Base-by-base conservation (phyloP, 2,113 vertebrate species). In the Morone chrysops region DNA sequence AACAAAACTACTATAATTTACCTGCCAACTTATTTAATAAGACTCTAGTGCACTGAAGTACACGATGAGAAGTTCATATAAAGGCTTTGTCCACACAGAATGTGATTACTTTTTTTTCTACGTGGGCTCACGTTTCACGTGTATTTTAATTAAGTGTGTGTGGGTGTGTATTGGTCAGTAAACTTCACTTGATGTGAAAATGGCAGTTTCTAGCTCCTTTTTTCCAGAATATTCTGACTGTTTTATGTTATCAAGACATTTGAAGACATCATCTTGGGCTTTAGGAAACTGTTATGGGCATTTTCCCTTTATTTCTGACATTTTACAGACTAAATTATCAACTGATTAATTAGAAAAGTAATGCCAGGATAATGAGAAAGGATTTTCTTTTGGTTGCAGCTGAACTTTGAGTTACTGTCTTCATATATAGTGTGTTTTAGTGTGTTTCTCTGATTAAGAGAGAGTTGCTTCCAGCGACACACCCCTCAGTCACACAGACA, bases 401-500 rank as follows among this genome's bases (percentile, higher is more conserved):
- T 8, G 1, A 0, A 17, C 18, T 63, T 57, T 43, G n/a, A 67
- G 3, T 51, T 25, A 17, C 8, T 4, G 2, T 38, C 5, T 50
- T 22, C 5, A 1, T 57, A 20, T 25, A 31, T 31, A 31, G 31
- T 41, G 14, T 31, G 11, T 11, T 41, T 31, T 51, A 11, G 20
- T 48, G 13, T 6, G 0, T 36, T 54, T 41, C 3, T 18, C 20
- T 38, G 9, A 60, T 78, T 60, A 60, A 76, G 17, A 31, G 48
- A 38, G 59, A 65, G 45, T 40, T 40, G 45, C 69, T 54, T 25
- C 2, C 11, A 66, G 68, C 0, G 10, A 48, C 80, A 85, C 74
- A 17, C 63, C 62, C 51, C 81, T 65, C 65, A 68, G 72, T 83
- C 73, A 80, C 50, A 81, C 40, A 57, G n/a, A 75, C 41, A 62